phyloP scores from a whole-genome alignment of 2,888 invertebrate species.

The Drosophila mulleri region DNA sequence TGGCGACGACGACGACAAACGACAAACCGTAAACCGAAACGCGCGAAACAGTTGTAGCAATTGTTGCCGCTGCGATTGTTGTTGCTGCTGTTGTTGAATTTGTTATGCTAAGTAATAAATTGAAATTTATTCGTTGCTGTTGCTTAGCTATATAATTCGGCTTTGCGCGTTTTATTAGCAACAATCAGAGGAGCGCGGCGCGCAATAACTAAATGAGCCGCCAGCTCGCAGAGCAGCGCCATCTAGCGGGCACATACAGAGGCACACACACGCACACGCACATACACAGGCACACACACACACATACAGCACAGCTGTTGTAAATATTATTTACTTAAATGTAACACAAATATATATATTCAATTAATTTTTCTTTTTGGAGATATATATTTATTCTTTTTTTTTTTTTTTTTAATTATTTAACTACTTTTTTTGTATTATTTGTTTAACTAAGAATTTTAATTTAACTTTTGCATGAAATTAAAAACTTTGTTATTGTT shows the following conservation, averaged over 20 bases:
- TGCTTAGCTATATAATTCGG: slow-evolving; percentile 58
- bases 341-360: slow-evolving; percentile 33
- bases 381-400: slow-evolving; percentile 1
- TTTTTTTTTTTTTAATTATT: slow-evolving; percentile 10
- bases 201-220: slow-evolving; percentile 48
- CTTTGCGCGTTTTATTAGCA: slow-evolving; percentile 58
- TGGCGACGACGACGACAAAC: slow-evolving; percentile 23
- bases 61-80: slow-evolving; percentile 19
- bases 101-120: slow-evolving; percentile 65
- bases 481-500: slow-evolving; percentile 59
- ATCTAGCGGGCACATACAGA: slow-evolving; percentile 59
- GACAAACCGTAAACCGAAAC: slow-evolving; percentile 41
- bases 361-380: slow-evolving; percentile 7
- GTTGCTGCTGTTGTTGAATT: slow-evolving; percentile 44
- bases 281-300: slow-evolving; percentile 6
- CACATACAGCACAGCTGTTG: slow-evolving; percentile 48
- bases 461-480: slow-evolving; percentile 55
- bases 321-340: slow-evolving; percentile 36
- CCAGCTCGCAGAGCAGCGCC: slow-evolving; percentile 57
- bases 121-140: slow-evolving; percentile 58
- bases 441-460: slow-evolving; percentile 61
- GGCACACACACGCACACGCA: slow-evolving; percentile 16
- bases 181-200: slow-evolving; percentile 30
- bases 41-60: slow-evolving; percentile 29
- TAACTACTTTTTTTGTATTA: slow-evolving; percentile 11